Conservation (phyloP, 53 echinoderm and acorn worm genomes). For the Pentamera pediparva region DNA sequence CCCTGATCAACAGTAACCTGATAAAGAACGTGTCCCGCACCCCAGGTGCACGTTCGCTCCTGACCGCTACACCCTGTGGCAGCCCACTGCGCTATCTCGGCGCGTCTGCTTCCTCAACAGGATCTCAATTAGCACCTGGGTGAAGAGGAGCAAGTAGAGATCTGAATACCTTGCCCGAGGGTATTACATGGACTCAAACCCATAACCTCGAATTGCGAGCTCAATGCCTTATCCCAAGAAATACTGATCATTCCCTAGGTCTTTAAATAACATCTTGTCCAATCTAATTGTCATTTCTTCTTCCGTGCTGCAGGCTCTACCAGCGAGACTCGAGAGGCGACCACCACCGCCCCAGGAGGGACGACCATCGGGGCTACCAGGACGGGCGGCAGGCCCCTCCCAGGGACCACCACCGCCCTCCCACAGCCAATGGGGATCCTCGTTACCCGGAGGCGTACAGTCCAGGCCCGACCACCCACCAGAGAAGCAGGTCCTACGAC, state of each 20-base stretch:
- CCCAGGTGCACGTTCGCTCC: too few relatives aligned
- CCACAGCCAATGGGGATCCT: conserved; percentile 7
- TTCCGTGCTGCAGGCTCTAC: not conserved
- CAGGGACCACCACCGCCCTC: not conserved
- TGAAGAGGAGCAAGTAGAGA: too few relatives aligned
- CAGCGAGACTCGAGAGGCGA: not conserved
- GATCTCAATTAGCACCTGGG: too few relatives aligned
- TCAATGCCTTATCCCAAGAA: too few relatives aligned
- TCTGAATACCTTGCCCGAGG: too few relatives aligned
- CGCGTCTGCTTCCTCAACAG: too few relatives aligned
- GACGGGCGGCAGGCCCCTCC: not conserved
- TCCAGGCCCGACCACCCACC: not conserved
- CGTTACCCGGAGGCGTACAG: not conserved
- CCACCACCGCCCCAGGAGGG: not conserved
- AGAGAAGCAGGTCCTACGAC: conserved; percentile 20
- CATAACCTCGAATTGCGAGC: too few relatives aligned
- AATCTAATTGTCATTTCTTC: not conserved
- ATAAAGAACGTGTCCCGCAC: not conserved
- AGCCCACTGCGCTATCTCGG: too few relatives aligned
- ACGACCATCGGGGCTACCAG: not conserved
- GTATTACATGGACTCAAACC: too few relatives aligned
- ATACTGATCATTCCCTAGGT: too few relatives aligned
- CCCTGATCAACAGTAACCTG: too few relatives aligned
- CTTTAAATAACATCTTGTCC: not conserved
- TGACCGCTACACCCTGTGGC: too few relatives aligned